Evolutionary conservation across 2,113 vertebrate species (phyloP).

Genomic region (Procavia capensis): DNA sequence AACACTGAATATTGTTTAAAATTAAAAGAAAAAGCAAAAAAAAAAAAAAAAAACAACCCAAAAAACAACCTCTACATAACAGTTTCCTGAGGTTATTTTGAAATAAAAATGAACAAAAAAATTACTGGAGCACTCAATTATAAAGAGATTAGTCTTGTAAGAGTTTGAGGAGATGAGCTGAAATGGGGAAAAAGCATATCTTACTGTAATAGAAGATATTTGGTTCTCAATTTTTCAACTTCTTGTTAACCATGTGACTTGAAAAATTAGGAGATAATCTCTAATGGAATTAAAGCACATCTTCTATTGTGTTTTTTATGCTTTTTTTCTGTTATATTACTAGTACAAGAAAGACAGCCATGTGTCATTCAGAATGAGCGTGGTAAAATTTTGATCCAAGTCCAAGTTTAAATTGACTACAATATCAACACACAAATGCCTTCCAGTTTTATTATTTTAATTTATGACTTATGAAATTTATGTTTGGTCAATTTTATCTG

Average conservation of each 20-base stretch:
- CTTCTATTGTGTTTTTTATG: neutral
- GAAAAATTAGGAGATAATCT: neutral
- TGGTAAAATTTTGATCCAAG: neutral
- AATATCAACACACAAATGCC: neutral
- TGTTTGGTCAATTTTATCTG: neutral
- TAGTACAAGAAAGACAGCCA: neutral
- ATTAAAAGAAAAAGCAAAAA: neutral
- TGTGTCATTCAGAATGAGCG: neutral
- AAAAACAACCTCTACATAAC: neutral
- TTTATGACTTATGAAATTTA: neutral
- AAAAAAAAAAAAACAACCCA: neutral
- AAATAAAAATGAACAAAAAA: neutral
- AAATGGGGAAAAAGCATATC: neutral
- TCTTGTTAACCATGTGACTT: neutral
- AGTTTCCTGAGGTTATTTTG: neutral
- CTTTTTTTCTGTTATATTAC: neutral
- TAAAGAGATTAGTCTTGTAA: neutral
- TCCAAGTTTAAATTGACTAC: neutral
- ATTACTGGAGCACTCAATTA: neutral
- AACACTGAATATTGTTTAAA: neutral
- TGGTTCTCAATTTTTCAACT: neutral
- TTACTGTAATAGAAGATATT: no score
- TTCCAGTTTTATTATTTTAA: neutral
- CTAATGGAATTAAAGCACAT: neutral
- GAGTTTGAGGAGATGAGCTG: neutral